Base-by-base conservation (phyloP, 2,113 vertebrate species). In the Trachemys scripta region DNA sequence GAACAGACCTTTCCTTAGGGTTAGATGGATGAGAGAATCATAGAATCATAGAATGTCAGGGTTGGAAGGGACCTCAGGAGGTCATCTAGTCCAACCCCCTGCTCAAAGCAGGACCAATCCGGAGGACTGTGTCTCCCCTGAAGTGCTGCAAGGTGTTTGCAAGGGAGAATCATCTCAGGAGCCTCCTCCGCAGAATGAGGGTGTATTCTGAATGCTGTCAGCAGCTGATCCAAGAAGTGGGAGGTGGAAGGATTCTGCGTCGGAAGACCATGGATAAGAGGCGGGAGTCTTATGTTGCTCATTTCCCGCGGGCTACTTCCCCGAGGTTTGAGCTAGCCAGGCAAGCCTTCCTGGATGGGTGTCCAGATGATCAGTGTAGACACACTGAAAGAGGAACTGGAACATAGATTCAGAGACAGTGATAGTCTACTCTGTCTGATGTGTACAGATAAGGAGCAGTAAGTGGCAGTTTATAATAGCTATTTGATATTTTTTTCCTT, bases 141-240 rank as follows among this genome's bases (percentile, higher is more conserved):
- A 35, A 22, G 19, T 72, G 19, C n/a, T 38, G 35, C 65, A 65
- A 56, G 85, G 8, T 81, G 82, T 62, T 79, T 84, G 94, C 1
- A 0, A 94, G 93, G 84, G 97, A 94, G 90, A 93, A 1, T 97
- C 90, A 96, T 93, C 94, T 86, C 17, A 83, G 92, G 95, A 97
- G 96, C 94, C n/a, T 10, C 97, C 96, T 80, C 94, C 94, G 11
- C 75, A 47, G 42, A 45, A 47, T 4, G 24, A 78, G 42, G 19
- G 47, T 79, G 35, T 89, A 47, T 11, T 90, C 96, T 92, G 94
- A 92, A 10, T 25, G 92, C 93, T 97, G 94, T 95, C 96, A 97
- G 91, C 76, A 90, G 96, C 95, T 96, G 94, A 95, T 96, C 81
- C 72, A 97, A 96, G 89, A 85, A 84, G 96, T 91, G 89, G 97